Evolutionary conservation across 2,113 vertebrate species (phyloP).

Genomic region (Peromyscus leucopus): DNA sequence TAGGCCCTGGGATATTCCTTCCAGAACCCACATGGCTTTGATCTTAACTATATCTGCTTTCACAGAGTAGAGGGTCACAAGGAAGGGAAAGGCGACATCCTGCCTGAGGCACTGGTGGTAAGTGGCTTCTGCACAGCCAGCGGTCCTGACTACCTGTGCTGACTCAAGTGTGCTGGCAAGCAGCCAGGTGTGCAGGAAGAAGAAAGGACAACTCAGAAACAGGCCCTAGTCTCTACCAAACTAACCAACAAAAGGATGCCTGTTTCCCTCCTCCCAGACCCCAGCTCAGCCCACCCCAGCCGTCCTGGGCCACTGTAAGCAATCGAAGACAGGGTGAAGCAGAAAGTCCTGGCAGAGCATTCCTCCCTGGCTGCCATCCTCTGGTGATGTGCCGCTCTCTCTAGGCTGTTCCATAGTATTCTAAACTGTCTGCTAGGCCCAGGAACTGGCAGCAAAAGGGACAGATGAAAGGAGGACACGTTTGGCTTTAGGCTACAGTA

Average conservation of each 20-base stretch:
- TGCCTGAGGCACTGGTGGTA: accelerated
- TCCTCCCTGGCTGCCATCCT: not conserved
- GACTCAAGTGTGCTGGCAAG: not conserved
- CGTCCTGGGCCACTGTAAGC: not conserved
- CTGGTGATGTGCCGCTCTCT: not conserved
- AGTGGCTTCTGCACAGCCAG: not conserved
- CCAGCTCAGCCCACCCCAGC: not conserved
- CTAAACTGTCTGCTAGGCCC: not conserved
- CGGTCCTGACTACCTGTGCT: not conserved
- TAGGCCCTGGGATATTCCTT: not conserved
- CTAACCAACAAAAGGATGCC: not conserved
- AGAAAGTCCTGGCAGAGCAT: constrained; percentile 42
- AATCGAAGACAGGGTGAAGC: not conserved
- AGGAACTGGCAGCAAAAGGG: not conserved
- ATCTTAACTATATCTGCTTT: not conserved
- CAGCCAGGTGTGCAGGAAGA: not conserved
- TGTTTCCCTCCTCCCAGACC: not conserved
- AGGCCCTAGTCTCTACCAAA: not conserved
- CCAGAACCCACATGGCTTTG: accelerated
- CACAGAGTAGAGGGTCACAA: not conserved
- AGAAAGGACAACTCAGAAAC: not conserved
- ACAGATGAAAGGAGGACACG: not conserved
- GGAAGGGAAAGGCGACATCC: not conserved
- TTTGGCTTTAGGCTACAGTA: not conserved
- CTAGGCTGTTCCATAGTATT: not conserved